Percentiles rank a stretch among this genome's conserved stretches.
Conservation (phyloP, 2,113 vertebrate species). For the Perccottus glenii region DNA sequence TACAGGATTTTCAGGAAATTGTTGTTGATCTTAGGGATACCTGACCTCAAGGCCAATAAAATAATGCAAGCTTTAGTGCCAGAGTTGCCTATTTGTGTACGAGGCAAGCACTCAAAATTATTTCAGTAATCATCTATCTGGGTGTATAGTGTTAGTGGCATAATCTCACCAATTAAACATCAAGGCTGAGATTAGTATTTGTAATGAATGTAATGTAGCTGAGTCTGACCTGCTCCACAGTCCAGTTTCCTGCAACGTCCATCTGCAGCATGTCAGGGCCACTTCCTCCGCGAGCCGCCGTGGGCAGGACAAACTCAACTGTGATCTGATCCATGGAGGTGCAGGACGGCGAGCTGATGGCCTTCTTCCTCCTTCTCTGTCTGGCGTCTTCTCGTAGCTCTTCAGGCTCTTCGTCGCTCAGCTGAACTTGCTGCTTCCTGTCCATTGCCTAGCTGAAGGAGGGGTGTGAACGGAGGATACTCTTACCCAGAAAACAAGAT, state of each 20-base stretch:
- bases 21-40: no score
- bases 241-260: constrained; percentile 91
- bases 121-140: no score
- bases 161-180: neutral
- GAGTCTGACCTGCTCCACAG: constrained; percentile 86
- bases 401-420: constrained; percentile 81
- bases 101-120: no score
- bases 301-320: constrained; percentile 92
- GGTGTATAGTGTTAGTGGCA: neutral
- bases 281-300: constrained; percentile 79
- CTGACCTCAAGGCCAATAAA: no score
- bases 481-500: neutral
- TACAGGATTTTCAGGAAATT: no score
- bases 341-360: constrained; percentile 74
- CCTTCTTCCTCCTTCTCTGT: constrained; percentile 91
- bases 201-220: neutral
- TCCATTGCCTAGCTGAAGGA: constrained; percentile 83
- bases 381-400: constrained; percentile 86
- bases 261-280: constrained; percentile 79
- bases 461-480: no score
- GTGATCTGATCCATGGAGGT: constrained; percentile 86
- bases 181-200: no score
- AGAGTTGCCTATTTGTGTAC: no score
- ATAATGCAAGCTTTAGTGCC: no score
- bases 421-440: constrained; percentile 64